Conservation (phyloP, 92 coral and sea anemone species). For the Metridium senile region DNA sequence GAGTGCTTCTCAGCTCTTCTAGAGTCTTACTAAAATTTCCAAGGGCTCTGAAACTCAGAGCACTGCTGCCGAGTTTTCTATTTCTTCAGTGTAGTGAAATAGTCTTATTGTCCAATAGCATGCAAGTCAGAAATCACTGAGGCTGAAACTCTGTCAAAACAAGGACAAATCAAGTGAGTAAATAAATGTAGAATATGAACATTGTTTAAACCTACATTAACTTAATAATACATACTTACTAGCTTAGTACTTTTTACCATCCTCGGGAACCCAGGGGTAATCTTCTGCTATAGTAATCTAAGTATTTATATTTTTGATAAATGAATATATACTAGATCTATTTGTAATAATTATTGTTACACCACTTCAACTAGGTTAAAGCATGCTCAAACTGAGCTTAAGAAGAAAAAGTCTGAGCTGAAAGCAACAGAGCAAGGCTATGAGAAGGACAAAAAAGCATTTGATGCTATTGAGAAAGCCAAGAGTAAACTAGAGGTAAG, state of each 20-base stretch:
- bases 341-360: not conserved
- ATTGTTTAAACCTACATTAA: not conserved
- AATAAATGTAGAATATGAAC: not conserved
- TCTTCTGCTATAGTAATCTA: too few relatives aligned
- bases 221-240: not conserved
- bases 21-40: too few relatives aligned
- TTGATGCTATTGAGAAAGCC: slow-evolving; percentile 82
- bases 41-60: too few relatives aligned
- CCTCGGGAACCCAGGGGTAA: too few relatives aligned
- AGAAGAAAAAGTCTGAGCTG: slow-evolving; percentile 86
- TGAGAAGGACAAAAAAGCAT: slow-evolving; percentile 84
- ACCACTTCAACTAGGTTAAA: slow-evolving; percentile 53
- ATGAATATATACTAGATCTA: not conserved
- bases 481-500: slow-evolving; percentile 80
- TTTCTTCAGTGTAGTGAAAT: too few relatives aligned
- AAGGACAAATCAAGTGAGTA: slow-evolving; percentile 95
- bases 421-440: slow-evolving; percentile 96
- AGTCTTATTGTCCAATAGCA: slow-evolving; percentile 23
- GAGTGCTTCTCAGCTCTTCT: too few relatives aligned
- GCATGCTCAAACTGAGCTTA: slow-evolving; percentile 89
- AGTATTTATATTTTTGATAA: too few relatives aligned
- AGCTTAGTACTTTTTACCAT: not conserved
- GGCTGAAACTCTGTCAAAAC: slow-evolving; percentile 97
- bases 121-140: slow-evolving; percentile 88
- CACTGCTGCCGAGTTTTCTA: too few relatives aligned